Conservation (phyloP, 2,797 vertebrate species). For the Anguilla obscura region DNA sequence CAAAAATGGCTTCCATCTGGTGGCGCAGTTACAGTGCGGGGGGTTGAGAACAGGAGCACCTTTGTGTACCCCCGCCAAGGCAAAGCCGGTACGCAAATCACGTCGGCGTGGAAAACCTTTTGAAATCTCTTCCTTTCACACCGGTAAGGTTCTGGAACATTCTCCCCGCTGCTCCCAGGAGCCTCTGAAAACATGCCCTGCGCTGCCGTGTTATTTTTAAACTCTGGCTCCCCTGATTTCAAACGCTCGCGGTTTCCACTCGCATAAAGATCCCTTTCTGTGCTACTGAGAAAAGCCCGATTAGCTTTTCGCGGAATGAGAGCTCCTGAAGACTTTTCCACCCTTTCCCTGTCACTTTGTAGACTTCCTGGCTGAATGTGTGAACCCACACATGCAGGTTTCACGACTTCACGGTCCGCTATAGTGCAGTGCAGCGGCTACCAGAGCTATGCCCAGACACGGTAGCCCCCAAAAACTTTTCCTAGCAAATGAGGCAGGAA, state of each 20-base stretch:
- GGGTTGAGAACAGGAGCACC: background rate
- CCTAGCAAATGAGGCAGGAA: background rate
- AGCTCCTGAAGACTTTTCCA: constrained; percentile 17
- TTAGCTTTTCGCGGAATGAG: constrained; percentile 26
- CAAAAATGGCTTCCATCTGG: constrained; percentile 1
- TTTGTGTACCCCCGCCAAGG: background rate
- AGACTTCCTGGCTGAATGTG: background rate
- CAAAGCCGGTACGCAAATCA: background rate
- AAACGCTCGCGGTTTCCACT: constrained; percentile 28
- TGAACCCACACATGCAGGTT: background rate
- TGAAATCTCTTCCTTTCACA: constrained; percentile 22
- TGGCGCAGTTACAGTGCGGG: background rate
- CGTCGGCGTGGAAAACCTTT: background rate
- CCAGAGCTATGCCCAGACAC: background rate
- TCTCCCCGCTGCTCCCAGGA: constrained; percentile 5
- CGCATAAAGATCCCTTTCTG: constrained; percentile 30
- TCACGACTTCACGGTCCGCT: background rate
- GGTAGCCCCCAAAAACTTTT: constrained; percentile 22
- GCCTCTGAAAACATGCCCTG: constrained; percentile 34
- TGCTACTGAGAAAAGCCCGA: constrained; percentile 1
- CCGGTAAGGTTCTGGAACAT: constrained; percentile 12
- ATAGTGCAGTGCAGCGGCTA: background rate
- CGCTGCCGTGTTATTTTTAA: constrained; percentile 22
- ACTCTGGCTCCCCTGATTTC: constrained; percentile 16
- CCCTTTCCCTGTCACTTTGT: background rate